Percentiles rank a stretch among this genome's conserved stretches.
Conservation (phyloP, 2,113 vertebrate species). For the Phyllostomus discolor region DNA sequence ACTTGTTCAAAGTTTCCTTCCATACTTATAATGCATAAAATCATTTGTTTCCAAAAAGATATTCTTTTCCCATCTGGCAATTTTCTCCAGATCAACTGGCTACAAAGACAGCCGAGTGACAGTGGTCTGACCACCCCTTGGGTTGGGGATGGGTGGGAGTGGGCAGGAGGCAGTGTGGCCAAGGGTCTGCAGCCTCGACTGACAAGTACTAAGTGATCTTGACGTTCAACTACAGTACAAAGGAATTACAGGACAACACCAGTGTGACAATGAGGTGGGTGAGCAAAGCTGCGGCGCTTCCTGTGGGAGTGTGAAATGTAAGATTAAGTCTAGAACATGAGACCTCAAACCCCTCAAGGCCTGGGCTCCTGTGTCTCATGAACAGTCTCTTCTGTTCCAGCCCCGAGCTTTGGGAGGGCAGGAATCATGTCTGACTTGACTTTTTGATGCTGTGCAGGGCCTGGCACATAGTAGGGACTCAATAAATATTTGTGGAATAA, state of each 20-base stretch:
- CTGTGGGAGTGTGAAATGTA: rapidly evolving
- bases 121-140: rapidly evolving
- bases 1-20: neutral
- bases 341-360: neutral
- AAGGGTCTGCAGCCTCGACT: too few species aligned
- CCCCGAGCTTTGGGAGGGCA: neutral
- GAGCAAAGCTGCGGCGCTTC: neutral
- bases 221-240: neutral
- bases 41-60: neutral
- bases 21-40: neutral
- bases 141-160: neutral
- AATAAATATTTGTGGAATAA: neutral
- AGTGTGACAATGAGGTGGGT: rapidly evolving
- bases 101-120: neutral
- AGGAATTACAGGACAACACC: rapidly evolving
- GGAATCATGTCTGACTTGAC: neutral
- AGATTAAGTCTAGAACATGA: neutral
- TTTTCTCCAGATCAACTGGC: neutral
- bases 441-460: neutral
- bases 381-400: neutral
- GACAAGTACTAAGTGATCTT: neutral
- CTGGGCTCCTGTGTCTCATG: neutral
- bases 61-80: neutral
- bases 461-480: neutral
- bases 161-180: neutral